Base-by-base conservation (phyloP, 2,888 invertebrate species). In the Pollenia griseotomentosa region DNA sequence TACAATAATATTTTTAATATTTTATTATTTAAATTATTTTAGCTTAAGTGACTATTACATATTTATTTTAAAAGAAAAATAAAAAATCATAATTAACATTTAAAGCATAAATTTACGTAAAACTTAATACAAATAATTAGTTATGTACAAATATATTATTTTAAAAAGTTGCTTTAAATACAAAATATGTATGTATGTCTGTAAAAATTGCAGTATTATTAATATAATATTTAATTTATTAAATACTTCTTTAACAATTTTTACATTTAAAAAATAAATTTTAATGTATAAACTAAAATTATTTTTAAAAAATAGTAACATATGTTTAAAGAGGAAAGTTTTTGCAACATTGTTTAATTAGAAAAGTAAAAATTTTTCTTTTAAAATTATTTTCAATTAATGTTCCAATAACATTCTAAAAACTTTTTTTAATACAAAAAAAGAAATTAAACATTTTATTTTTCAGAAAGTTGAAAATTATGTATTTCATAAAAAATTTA, bases 121-220 rank as follows among this genome's bases (percentile, higher is more conserved):
- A 63, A 19, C 53, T 23, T 57, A 61, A 55, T 55, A 33, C 23
- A 66, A 63, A 48, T 59, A 65, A 73, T 16, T 70, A 70, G 44
- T 85, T 70, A 74, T 74, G 48, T 74, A 61, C 33, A 59, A 11
- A 74, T 61, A 51, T 48, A 74, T 48, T 46, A 10, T 44, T 44
- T 65, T 16, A 19, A 59, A 14, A 46, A 33, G 33, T 33, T 63
- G 46, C 23, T 46, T 65, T 65, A 14, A 65, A 46, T 65, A 65
- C 65, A 65, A 14, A 65, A 23, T 46, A 33, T 46, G 46, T 65
- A 16, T 65, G 57, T 19, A 57, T 46, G 46, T 65, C n/a, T 65
- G 57, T 19, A 57, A 19, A 23, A 23, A 57, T 57, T 57, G 19
- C 19, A 55, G 14, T 40, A 42, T 42, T 19, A 12, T 55, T 42